Evolutionary conservation across 1,140 invertebrate species (phyloP).

Genomic region (Brachionus sp.): DNA sequence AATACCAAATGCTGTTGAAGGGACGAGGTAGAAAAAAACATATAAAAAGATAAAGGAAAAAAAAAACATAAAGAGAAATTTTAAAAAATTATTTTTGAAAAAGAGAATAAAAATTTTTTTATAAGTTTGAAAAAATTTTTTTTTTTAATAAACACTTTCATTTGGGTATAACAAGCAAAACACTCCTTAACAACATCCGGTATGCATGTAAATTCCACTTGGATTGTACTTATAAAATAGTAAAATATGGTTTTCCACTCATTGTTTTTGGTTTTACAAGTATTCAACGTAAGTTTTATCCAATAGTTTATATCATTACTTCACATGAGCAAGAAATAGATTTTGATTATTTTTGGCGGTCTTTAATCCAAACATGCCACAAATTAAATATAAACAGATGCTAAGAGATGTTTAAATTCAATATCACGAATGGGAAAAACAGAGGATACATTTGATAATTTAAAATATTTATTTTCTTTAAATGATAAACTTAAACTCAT

Average conservation of each 20-base stretch:
- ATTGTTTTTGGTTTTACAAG: not conserved
- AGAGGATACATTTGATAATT: not conserved
- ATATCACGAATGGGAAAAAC: not conserved
- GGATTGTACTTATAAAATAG: too few relatives aligned
- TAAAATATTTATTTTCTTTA: not conserved
- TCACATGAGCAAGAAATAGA: not conserved
- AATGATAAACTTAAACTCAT: not conserved
- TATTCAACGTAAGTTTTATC: conserved; percentile 14
- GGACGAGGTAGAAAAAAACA: too few relatives aligned
- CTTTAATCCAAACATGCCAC: not conserved
- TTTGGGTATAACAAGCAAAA: not conserved
- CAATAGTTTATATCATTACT: not conserved
- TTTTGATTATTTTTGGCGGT: not conserved
- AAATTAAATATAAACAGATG: not conserved
- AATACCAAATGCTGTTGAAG: not conserved
- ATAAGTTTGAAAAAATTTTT: too few relatives aligned
- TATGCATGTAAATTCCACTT: not conserved
- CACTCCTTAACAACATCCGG: not conserved
- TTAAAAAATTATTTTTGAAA: too few relatives aligned
- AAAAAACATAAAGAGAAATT: too few relatives aligned
- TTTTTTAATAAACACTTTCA: not conserved
- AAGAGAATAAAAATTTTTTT: too few relatives aligned
- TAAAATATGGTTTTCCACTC: not conserved
- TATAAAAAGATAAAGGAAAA: too few relatives aligned
- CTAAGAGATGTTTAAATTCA: not conserved